Evolutionary conservation across 2,888 invertebrate genomes (phyloP).

Genomic region (Tetranychus piercei): DNA sequence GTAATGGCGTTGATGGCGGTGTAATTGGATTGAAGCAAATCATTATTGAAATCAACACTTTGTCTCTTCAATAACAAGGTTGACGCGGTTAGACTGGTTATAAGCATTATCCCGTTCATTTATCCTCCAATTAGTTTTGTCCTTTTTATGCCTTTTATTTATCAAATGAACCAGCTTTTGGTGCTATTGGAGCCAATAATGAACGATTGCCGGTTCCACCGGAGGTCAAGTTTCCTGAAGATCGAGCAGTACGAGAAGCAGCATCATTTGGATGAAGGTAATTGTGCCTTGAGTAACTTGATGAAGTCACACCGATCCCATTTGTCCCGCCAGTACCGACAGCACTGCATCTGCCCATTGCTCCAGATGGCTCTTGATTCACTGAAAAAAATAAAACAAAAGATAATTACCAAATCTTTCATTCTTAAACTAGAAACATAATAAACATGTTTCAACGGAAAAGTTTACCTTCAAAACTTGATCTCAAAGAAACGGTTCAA

Average conservation of each 20-base stretch:
- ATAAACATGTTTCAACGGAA: too few relatives aligned
- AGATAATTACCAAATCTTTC: too few relatives aligned
- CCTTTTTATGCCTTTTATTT: slow-evolving; percentile 2
- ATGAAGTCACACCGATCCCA: slow-evolving; percentile 14
- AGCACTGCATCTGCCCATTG: neutral
- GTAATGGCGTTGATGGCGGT: too few relatives aligned
- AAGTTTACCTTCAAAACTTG: too few relatives aligned
- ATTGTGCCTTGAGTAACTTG: slow-evolving; percentile 20
- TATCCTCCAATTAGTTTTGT: neutral
- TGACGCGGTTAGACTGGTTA: too few relatives aligned
- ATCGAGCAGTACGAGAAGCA: slow-evolving; percentile 23
- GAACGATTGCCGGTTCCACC: slow-evolving; percentile 29
- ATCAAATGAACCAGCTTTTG: slow-evolving; percentile 20
- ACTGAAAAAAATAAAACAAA: neutral
- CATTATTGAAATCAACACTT: too few relatives aligned
- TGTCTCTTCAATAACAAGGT: too few relatives aligned
- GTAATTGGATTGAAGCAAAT: too few relatives aligned
- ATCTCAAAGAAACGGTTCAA: too few relatives aligned
- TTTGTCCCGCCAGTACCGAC: neutral
- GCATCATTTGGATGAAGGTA: slow-evolving; percentile 27
- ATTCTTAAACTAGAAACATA: too few relatives aligned
- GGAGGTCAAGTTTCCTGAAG: slow-evolving; percentile 23
- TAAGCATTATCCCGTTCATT: neutral
- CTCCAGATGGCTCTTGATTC: neutral
- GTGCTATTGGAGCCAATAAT: slow-evolving; percentile 18